Evolutionary conservation across 2,797 vertebrate genomes (phyloP).

Genomic region (Synanceia verrucosa): DNA sequence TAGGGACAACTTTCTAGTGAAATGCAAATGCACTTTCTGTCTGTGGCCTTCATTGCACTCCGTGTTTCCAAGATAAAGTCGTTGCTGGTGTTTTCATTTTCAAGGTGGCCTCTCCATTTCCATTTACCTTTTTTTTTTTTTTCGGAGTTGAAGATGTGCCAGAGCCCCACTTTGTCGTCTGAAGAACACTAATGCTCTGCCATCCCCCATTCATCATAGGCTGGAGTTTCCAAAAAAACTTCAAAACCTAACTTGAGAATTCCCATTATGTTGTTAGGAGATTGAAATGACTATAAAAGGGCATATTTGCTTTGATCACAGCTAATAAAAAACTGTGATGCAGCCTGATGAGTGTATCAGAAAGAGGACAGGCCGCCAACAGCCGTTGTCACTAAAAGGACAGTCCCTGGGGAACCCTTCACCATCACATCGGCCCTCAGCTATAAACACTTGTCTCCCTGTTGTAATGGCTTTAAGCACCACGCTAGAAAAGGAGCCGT

Average conservation of each 20-base stretch:
- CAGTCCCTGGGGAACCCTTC: slow-evolving; percentile 17
- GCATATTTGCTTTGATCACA: slow-evolving; percentile 17
- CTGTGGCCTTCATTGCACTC: background rate
- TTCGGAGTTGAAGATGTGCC: slow-evolving; percentile 2
- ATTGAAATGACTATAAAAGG: background rate
- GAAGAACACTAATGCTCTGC: slow-evolving; percentile 21
- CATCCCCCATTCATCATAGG: slow-evolving; percentile 18
- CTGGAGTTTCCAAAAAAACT: background rate
- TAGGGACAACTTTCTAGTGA: background rate
- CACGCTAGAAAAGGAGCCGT: background rate
- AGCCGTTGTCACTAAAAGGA: slow-evolving; percentile 17
- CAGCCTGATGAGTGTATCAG: background rate
- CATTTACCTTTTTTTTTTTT: slow-evolving; percentile 3
- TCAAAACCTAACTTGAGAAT: background rate
- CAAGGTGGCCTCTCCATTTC: slow-evolving; percentile 23
- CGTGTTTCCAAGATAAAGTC: slow-evolving; percentile 1
- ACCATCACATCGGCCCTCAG: slow-evolving; percentile 11
- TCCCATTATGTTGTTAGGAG: background rate
- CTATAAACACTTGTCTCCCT: slow-evolving; percentile 11
- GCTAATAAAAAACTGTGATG: background rate
- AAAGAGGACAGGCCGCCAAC: background rate
- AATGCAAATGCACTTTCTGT: background rate
- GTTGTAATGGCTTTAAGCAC: slow-evolving; percentile 37
- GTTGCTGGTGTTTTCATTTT: slow-evolving; percentile 19
- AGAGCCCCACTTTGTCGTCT: slow-evolving; percentile 22